phyloP scores from a whole-genome alignment of 2,113 vertebrate species.

The Entelurus aequoreus region DNA sequence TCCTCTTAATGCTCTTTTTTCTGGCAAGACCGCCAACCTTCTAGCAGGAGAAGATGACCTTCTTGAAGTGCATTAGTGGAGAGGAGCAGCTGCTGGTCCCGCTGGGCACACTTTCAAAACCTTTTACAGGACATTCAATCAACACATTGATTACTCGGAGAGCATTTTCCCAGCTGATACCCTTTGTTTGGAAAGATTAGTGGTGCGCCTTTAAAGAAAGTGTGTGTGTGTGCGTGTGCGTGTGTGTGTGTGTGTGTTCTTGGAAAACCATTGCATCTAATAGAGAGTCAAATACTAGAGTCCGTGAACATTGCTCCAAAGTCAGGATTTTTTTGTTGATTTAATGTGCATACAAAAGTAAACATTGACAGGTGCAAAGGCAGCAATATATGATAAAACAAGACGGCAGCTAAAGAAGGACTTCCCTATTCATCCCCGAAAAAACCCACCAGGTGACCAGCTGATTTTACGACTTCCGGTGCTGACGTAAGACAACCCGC shows the following conservation, averaged over 20 bases:
- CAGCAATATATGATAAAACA: too few relatives aligned
- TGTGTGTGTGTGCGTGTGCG: not conserved
- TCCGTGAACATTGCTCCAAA: too few relatives aligned
- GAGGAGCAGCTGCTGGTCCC: slow-evolving; percentile 43
- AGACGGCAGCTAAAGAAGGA: too few relatives aligned
- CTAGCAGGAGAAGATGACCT: slow-evolving; percentile 41
- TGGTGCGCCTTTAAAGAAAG: not conserved
- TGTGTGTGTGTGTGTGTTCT: not conserved
- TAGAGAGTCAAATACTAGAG: too few relatives aligned
- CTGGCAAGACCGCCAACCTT: slow-evolving; percentile 20
- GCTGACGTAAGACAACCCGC: too few relatives aligned
- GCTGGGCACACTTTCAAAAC: slow-evolving; percentile 30
- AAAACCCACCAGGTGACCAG: too few relatives aligned
- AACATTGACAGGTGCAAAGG: too few relatives aligned
- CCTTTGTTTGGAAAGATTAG: slow-evolving; percentile 9
- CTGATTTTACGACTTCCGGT: too few relatives aligned
- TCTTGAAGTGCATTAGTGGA: slow-evolving; percentile 48
- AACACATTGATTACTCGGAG: slow-evolving; percentile 61
- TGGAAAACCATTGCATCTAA: too few relatives aligned
- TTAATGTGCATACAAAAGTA: too few relatives aligned
- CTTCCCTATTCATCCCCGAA: too few relatives aligned
- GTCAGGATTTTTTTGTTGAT: too few relatives aligned
- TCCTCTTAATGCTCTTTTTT: not conserved
- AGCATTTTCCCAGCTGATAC: slow-evolving; percentile 64
- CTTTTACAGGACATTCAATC: slow-evolving; percentile 54